A percentile compares a stretch with the other conserved stretches of the same genome.
Conservation (phyloP, 1,140 invertebrate species). For the Bombus affinis region DNA sequence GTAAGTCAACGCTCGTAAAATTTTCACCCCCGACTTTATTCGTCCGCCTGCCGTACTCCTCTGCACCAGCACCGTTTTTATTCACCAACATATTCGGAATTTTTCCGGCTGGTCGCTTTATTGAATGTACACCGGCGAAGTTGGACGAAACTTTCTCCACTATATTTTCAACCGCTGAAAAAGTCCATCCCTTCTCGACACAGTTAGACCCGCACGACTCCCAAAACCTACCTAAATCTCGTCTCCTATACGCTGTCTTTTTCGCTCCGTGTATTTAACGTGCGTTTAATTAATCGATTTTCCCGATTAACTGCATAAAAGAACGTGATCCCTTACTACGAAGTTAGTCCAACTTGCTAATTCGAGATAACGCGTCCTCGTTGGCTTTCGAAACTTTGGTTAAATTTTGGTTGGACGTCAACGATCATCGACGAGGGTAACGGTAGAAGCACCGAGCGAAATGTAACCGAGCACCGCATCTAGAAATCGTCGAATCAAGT, state of each 20-base stretch:
- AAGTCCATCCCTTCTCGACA: neutral
- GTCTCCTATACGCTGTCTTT: neutral
- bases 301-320: neutral
- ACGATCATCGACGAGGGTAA: no score
- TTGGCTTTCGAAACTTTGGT: no score
- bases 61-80: conserved; percentile 20
- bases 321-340: no score
- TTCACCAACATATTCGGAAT: conserved; percentile 49
- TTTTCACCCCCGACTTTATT: conserved; percentile 44
- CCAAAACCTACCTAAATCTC: conserved; percentile 25
- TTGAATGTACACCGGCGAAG: conserved; percentile 39
- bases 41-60: neutral
- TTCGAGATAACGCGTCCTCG: no score
- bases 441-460: neutral
- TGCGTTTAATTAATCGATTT: neutral
- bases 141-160: conserved; percentile 51
- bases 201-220: neutral
- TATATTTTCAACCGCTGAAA: conserved; percentile 31
- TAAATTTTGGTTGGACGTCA: no score
- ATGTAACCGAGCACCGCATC: conserved; percentile 6
- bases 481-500: neutral
- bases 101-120: conserved; percentile 40
- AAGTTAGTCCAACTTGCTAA: no score
- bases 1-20: conserved; percentile 50
- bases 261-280: neutral